A percentile compares a stretch with the other conserved stretches of the same genome.
Conservation (phyloP, 2,113 vertebrate genomes). For the Synchiropus splendidus region DNA sequence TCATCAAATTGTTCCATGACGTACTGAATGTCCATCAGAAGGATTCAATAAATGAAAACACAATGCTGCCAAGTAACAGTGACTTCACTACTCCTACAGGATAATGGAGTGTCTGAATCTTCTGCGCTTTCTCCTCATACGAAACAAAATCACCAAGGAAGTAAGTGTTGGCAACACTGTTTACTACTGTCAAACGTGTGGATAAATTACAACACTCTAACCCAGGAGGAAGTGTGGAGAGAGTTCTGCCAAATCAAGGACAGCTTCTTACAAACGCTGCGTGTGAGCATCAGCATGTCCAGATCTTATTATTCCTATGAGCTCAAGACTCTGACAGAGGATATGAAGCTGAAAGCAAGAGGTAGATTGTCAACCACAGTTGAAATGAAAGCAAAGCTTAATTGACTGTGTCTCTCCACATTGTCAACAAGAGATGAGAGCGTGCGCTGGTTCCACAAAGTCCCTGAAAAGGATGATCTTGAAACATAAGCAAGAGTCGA, state of each 20-base stretch:
- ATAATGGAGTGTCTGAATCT: constrained; percentile 91
- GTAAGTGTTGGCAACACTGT: background rate
- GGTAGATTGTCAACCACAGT: constrained; percentile 24
- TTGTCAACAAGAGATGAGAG: constrained; percentile 47
- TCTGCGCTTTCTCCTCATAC: constrained; percentile 81
- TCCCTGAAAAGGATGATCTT: constrained; percentile 45
- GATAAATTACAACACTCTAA: background rate
- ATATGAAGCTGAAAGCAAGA: constrained; percentile 66
- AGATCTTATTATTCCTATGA: constrained; percentile 81
- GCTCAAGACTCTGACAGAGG: constrained; percentile 75
- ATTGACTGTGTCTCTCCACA: background rate
- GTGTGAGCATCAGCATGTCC: constrained; percentile 80
- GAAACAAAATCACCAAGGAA: constrained; percentile 55
- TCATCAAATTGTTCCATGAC: no score
- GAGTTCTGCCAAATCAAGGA: constrained; percentile 71
- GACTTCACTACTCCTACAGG: constrained; percentile 51
- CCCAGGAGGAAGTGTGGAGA: constrained; percentile 75
- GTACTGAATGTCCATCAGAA: no score
- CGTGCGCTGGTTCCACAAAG: constrained; percentile 23
- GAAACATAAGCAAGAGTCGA: constrained; percentile 64
- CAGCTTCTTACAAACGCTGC: constrained; percentile 76
- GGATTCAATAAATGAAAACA: no score
- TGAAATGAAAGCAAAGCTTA: background rate
- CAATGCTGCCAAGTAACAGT: background rate
- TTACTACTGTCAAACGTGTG: background rate